Percentiles rank a stretch among this genome's conserved stretches.
These are phyloP conservation scores for Phyllopteryx taeniolatus DNA, from an alignment of 2,113 vertebrate species.

Conservation along the genomic window DNA sequence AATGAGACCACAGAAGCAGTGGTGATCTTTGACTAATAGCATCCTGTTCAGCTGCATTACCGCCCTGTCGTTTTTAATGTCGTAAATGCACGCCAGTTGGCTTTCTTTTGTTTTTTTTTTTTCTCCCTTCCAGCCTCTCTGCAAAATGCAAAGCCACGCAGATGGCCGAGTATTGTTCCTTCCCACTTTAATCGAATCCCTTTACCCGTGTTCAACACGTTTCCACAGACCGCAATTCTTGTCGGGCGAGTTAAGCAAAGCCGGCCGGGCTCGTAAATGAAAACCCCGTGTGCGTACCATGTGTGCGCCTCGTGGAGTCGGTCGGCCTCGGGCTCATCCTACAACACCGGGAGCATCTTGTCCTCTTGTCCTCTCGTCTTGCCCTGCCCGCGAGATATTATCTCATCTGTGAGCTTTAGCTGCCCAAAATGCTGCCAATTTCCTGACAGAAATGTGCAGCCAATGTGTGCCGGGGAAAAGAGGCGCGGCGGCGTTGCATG, in stretches of 20 bases:
- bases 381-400: constrained; percentile 70
- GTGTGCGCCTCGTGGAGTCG: constrained; percentile 47
- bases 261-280: constrained; percentile 60
- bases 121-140: constrained; percentile 11
- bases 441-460: constrained; percentile 74
- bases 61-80: constrained; percentile 32
- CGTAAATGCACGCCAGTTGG: constrained; percentile 33
- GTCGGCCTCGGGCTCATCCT: constrained; percentile 67
- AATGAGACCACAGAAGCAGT: constrained; percentile 28
- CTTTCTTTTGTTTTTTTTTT: neutral
- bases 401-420: constrained; percentile 72
- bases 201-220: constrained; percentile 67
- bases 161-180: constrained; percentile 63
- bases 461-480: constrained; percentile 61
- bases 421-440: constrained; percentile 68
- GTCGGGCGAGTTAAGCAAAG: constrained; percentile 70
- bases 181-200: constrained; percentile 66
- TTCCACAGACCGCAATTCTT: constrained; percentile 71
- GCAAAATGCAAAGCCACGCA: constrained; percentile 37
- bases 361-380: constrained; percentile 69
- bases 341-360: constrained; percentile 72
- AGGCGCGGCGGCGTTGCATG: constrained; percentile 61
- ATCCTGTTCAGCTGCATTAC: constrained; percentile 46
- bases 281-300: constrained; percentile 58
- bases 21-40: constrained; percentile 41